A percentile compares a stretch with the other conserved stretches of the same genome.
phyloP scores from a whole-genome alignment of 64 coral and sea anemone species.

The Exaiptasia diaphana region DNA sequence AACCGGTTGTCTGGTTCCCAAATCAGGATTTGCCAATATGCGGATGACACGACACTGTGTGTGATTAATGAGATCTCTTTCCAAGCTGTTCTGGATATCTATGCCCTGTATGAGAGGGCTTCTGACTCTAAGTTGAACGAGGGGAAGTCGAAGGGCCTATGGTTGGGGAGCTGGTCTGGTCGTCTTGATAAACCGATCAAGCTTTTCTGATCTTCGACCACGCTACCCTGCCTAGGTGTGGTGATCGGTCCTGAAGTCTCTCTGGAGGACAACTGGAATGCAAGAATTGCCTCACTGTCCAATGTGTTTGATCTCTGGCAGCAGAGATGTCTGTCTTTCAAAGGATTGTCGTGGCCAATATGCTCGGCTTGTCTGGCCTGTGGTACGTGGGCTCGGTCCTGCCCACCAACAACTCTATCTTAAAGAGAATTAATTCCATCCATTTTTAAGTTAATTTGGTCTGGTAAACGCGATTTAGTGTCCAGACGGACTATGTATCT shows the following conservation, averaged over 20 bases:
- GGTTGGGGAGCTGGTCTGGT: background rate
- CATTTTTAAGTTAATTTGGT: slow-evolving; percentile 6
- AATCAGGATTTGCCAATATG: background rate
- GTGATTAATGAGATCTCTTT: background rate
- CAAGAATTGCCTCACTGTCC: background rate
- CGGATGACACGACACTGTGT: background rate
- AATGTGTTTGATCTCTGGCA: slow-evolving; percentile 1
- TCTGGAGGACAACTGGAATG: background rate
- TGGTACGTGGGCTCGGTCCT: background rate
- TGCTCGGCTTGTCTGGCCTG: background rate
- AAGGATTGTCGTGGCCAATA: slow-evolving; percentile 1
- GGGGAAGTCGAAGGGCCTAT: background rate
- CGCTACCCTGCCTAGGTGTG: background rate
- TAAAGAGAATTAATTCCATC: background rate
- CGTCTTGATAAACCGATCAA: background rate
- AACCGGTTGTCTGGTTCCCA: too few species aligned
- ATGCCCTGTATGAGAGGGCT: background rate
- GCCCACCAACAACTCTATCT: background rate
- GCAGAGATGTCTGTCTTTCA: background rate
- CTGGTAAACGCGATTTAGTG: background rate
- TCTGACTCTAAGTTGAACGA: background rate
- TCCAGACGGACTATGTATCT: background rate
- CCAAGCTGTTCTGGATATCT: background rate
- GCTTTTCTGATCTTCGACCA: background rate
- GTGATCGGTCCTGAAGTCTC: background rate